phyloP scores from a whole-genome alignment of 2,888 invertebrate species.

The Fissipunctia ypsillon region DNA sequence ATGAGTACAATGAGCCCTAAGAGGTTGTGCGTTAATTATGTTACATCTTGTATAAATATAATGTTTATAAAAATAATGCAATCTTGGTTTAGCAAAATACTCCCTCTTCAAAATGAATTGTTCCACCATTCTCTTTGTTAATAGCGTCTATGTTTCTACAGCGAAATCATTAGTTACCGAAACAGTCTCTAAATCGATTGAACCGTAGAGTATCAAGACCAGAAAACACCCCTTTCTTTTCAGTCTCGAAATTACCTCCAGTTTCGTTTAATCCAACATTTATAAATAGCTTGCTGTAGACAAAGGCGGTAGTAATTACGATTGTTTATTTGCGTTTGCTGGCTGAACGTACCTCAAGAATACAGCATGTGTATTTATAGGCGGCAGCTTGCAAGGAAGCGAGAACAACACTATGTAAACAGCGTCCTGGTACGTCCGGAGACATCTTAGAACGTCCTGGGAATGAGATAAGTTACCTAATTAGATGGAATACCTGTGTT shows the following conservation, averaged over 20 bases:
- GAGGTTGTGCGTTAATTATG: no score
- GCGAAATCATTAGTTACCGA: neutral
- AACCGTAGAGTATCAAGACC: neutral
- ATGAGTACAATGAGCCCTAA: no score
- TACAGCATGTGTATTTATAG: conserved; percentile 46
- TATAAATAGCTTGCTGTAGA: conserved; percentile 39
- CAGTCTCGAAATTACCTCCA: conserved; percentile 12
- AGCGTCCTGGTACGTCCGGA: conserved; percentile 17
- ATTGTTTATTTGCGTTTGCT: conserved; percentile 44
- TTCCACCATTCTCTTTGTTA: neutral
- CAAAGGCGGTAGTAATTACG: conserved; percentile 47
- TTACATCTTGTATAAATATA: no score
- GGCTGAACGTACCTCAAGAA: conserved; percentile 30
- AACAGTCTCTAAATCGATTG: neutral
- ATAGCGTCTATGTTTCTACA: neutral
- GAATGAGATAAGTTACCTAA: conserved; percentile 18
- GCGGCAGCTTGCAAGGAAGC: conserved; percentile 36
- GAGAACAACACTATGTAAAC: conserved; percentile 31
- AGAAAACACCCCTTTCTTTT: conserved; percentile 10
- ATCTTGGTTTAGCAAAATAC: neutral
- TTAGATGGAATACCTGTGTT: neutral
- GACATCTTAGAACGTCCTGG: conserved; percentile 8
- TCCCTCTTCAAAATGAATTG: neutral
- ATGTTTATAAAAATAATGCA: no score
- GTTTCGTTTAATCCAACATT: conserved; percentile 25